Percentiles rank a stretch among this genome's conserved stretches.
These are phyloP conservation scores for Ceratotherium simum DNA, from an alignment of 2,113 vertebrate genomes.

Conservation along the genomic window DNA sequence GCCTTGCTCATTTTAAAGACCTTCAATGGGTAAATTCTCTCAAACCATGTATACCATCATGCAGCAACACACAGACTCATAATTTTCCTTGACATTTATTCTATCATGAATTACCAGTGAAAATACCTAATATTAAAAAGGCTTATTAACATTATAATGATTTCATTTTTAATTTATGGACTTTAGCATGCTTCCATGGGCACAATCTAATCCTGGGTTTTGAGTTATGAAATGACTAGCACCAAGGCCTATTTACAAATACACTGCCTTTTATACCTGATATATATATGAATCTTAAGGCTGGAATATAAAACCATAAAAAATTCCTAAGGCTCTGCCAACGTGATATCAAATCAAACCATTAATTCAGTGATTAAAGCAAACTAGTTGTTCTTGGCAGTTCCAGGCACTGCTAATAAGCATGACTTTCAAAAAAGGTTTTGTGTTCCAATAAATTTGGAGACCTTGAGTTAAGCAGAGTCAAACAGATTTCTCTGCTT, in stretches of 20 bases:
- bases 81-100: constrained; percentile 62
- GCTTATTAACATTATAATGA: constrained; percentile 32
- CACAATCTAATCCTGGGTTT: neutral
- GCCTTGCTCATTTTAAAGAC: constrained; percentile 28
- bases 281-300: neutral
- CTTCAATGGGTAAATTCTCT: neutral
- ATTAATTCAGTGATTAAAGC: constrained; percentile 24
- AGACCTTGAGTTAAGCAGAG: neutral
- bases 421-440: neutral
- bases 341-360: neutral
- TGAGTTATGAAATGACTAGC: constrained; percentile 11
- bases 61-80: neutral
- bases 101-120: neutral
- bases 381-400: constrained; percentile 41
- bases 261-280: neutral
- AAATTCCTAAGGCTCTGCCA: neutral
- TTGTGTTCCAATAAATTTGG: constrained; percentile 34
- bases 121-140: constrained; percentile 51
- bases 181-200: neutral
- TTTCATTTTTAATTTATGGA: constrained; percentile 69
- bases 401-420: neutral
- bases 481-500: constrained; percentile 8
- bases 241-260: constrained; percentile 6
- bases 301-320: neutral
- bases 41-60: neutral